Conservation (phyloP, 2,797 vertebrate genomes). For the Cheirogaleus major region DNA sequence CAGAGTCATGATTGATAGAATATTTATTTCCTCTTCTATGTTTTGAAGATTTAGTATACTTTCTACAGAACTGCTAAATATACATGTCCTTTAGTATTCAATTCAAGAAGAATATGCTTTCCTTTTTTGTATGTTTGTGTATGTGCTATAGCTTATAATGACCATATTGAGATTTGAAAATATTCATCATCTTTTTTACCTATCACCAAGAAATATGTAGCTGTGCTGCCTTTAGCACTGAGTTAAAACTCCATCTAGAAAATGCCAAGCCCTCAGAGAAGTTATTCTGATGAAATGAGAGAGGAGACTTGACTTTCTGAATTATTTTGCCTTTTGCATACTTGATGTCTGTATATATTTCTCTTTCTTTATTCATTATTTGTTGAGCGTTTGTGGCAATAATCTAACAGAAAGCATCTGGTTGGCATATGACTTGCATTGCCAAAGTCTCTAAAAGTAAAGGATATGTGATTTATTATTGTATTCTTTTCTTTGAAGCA, state of each 20-base stretch:
- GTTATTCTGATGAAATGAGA: conserved; percentile 74
- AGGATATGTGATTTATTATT: background rate
- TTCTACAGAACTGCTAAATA: conserved; percentile 28
- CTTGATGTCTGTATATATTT: background rate
- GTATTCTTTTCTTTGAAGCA: conserved; percentile 40
- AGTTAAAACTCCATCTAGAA: conserved; percentile 71
- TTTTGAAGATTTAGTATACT: conserved; percentile 64
- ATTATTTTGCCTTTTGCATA: conserved; percentile 53
- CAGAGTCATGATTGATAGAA: background rate
- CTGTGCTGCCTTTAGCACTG: conserved; percentile 53
- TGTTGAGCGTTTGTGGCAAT: background rate
- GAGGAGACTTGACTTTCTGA: conserved; percentile 56
- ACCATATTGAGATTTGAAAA: background rate
- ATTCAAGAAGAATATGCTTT: conserved; percentile 36
- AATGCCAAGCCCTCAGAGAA: conserved; percentile 53
- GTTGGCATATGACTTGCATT: background rate
- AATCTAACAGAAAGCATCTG: background rate
- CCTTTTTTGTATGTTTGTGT: conserved; percentile 50
- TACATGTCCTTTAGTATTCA: background rate
- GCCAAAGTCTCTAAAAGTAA: conserved; percentile 20
- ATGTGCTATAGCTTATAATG: background rate
- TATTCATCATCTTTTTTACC: conserved; percentile 71
- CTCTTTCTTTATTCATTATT: conserved; percentile 37
- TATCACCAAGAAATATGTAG: conserved; percentile 70
- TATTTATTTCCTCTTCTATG: conserved; percentile 28